Evolutionary conservation across 1,140 invertebrate species (phyloP), one percentile per base, ranked within the genome.

Genomic region (Zaprionus lachaisei): DNA sequence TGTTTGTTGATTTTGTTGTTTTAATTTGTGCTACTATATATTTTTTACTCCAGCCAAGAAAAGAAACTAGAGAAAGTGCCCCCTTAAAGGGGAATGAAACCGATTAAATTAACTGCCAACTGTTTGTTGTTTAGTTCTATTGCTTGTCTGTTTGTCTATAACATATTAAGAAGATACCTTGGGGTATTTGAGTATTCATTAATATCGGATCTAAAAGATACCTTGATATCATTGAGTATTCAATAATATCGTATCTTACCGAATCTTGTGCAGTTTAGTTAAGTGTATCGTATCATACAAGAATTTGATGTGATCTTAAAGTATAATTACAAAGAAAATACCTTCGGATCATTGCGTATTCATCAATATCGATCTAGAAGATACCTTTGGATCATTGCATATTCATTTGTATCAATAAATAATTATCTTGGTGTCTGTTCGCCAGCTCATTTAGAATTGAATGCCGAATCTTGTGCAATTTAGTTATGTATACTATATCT

Each of bases 81-180:
- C 44, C 57, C 1, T 31, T 38, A 14, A 3, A 44, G 54, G 71
- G 56, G 64, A 73, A 73, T 73, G 71, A 73, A 73, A 73, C 64
- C 64, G 44, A 14, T 22, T 24, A 1, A 49, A 22, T 49, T 22
- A 22, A 5, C 6, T 22, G 41, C 20, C 1, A 49, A 49, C 4
- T 4, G 0, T 20, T 47, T 47, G n/a, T 41, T 44, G 6, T 0
- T 17, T 17, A 47, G 2, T 47, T 17, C 0, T 49, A 20, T 11
- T 20, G 44, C 17, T 49, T 49, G 17, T 47, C 41, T 47, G n/a
- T 47, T 7, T 12, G 5, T 49, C 22, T 5, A 51, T 22, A 22
- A 51, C 22, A 41, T 41, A 15, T n/a, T 2, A 5, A 51, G 20
- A 2, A 14, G 4, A 24, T 24, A 24, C 12, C 1, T 51, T 24